Conservation (phyloP, 2,113 vertebrate species). For the Catharus bicknelli region DNA sequence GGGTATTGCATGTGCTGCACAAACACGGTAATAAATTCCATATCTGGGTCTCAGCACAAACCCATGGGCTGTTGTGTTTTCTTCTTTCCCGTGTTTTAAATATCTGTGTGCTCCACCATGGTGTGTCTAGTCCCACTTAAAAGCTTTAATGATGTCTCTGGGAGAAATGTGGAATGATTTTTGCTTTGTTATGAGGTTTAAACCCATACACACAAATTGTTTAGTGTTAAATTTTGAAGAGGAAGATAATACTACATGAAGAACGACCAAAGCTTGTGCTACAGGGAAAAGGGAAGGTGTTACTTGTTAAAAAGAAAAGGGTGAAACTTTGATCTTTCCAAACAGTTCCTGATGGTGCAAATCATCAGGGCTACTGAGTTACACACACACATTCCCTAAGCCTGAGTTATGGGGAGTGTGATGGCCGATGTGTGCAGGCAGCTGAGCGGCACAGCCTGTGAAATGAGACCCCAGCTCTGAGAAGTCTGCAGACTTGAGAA, state of each 20-base stretch:
- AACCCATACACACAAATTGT: not conserved
- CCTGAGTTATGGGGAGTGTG: not conserved
- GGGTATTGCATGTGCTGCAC: slow-evolving; percentile 39
- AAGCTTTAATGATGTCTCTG: not conserved
- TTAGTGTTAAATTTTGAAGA: not conserved
- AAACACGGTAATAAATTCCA: slow-evolving; percentile 48
- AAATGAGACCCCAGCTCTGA: not conserved
- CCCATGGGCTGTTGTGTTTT: not conserved
- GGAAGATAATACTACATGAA: not conserved
- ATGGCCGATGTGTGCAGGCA: not conserved
- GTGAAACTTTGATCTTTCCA: not conserved
- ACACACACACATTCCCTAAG: not conserved
- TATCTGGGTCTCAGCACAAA: not conserved
- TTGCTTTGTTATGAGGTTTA: not conserved
- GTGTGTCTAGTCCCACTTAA: not conserved
- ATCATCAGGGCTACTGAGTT: not conserved
- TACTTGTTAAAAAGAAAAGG: not conserved
- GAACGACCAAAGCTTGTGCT: not conserved
- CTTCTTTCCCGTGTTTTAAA: not conserved
- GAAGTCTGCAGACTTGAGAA: not conserved
- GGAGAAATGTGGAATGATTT: not conserved
- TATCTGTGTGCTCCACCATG: not conserved
- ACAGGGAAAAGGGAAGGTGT: not conserved
- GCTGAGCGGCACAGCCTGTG: not conserved
- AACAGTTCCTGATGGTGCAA: not conserved